Evolutionary conservation across 1,140 invertebrate species (phyloP).

Genomic region (Cephus cinctus): DNA sequence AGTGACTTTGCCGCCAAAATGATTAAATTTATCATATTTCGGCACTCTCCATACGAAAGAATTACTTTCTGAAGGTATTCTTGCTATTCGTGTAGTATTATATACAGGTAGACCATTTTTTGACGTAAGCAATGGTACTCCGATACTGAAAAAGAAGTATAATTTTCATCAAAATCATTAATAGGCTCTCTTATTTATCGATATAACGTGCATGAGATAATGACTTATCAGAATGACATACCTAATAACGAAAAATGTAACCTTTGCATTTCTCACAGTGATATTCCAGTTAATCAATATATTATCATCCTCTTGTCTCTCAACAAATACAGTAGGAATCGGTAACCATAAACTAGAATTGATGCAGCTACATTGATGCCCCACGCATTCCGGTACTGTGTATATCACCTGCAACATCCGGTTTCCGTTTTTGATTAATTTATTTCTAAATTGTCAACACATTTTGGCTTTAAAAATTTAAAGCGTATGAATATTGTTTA

Average conservation of each 20-base stretch:
- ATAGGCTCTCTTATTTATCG: neutral
- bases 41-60: slow-evolving; percentile 29
- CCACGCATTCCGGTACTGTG: slow-evolving; percentile 40
- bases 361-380: slow-evolving; percentile 26
- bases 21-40: slow-evolving; percentile 12
- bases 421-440: neutral
- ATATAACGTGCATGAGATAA: neutral
- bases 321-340: slow-evolving; percentile 24
- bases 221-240: slow-evolving; percentile 13
- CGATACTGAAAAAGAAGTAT: slow-evolving; percentile 32
- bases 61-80: slow-evolving; percentile 13
- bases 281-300: slow-evolving; percentile 35
- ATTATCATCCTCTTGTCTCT: slow-evolving; percentile 1
- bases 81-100: slow-evolving; percentile 37
- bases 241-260: slow-evolving; percentile 37
- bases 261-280: slow-evolving; percentile 13
- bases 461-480: neutral
- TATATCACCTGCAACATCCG: slow-evolving; percentile 30
- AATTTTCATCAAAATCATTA: no score
- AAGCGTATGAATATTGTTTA: neutral
- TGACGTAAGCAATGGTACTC: slow-evolving; percentile 33
- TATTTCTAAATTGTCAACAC: neutral
- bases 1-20: slow-evolving; percentile 30
- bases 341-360: slow-evolving; percentile 22
- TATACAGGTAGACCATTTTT: slow-evolving; percentile 37